Conservation (phyloP, 2,113 vertebrate genomes). For the Nothoprocta pentlandii region DNA sequence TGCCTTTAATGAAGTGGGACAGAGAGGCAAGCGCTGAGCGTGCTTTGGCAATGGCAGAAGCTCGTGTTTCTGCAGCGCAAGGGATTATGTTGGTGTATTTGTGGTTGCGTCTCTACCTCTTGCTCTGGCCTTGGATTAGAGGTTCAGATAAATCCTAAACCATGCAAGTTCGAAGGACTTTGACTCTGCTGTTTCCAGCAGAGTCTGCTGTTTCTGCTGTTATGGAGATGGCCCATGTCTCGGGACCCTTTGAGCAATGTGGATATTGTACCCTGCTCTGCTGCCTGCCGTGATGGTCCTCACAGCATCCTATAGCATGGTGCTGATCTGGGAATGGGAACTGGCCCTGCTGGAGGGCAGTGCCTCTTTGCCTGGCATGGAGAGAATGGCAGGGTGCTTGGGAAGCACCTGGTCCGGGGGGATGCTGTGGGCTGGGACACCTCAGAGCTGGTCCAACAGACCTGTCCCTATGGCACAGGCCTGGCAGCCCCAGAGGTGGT, state of each 20-base stretch:
- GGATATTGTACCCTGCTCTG: not conserved
- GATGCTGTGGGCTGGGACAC: not conserved
- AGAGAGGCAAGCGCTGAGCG: accelerated
- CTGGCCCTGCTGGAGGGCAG: too few species aligned
- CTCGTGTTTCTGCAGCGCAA: not conserved
- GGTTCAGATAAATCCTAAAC: not conserved
- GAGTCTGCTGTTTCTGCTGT: not conserved
- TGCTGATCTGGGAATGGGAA: not conserved
- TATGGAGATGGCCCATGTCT: accelerated
- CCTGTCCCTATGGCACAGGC: accelerated
- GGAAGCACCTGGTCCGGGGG: accelerated
- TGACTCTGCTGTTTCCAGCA: not conserved
- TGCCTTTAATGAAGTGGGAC: not conserved
- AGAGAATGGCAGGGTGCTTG: not conserved
- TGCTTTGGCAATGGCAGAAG: not conserved
- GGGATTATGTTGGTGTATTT: not conserved
- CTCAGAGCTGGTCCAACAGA: accelerated
- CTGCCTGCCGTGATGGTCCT: accelerated
- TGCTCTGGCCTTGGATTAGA: not conserved
- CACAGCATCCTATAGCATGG: accelerated
- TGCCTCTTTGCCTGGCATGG: not conserved
- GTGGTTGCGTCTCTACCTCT: not conserved
- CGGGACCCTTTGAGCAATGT: not conserved
- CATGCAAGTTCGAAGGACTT: too few species aligned
- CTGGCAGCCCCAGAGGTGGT: accelerated